Evolutionary conservation across 2,113 vertebrate species (phyloP).

Genomic region (Laterallus jamaicensis): DNA sequence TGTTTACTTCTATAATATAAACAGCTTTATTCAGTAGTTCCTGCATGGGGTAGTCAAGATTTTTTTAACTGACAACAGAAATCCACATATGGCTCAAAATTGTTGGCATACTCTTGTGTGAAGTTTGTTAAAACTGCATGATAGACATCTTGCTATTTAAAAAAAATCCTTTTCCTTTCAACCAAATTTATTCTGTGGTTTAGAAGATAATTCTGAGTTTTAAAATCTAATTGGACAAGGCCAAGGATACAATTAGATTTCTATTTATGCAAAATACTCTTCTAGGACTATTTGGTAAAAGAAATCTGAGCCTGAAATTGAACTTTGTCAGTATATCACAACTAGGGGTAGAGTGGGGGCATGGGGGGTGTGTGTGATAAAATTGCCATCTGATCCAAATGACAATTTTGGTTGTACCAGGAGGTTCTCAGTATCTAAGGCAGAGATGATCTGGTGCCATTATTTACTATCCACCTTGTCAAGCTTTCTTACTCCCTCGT

Average conservation of each 20-base stretch:
- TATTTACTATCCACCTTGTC: neutral
- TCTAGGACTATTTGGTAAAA: neutral
- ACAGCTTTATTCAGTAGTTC: constrained; percentile 47
- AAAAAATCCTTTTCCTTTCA: constrained; percentile 11
- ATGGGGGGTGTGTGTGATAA: neutral
- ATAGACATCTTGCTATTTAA: constrained; percentile 47
- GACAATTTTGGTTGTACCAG: neutral
- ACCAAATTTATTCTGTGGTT: constrained; percentile 11
- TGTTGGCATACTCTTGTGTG: constrained; percentile 31
- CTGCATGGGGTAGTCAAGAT: neutral
- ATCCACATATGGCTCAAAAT: constrained; percentile 48
- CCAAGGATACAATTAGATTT: constrained; percentile 38
- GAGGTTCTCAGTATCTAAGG: neutral
- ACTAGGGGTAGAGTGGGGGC: neutral
- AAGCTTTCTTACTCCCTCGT: neutral
- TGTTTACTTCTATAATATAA: constrained; percentile 34
- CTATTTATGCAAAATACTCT: neutral
- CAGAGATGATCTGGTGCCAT: neutral
- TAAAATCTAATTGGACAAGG: constrained; percentile 31
- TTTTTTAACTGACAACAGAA: constrained; percentile 46
- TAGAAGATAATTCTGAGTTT: neutral
- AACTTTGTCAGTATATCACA: neutral
- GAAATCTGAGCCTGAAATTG: neutral
- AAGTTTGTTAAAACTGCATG: constrained; percentile 43
- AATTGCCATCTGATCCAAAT: neutral